A percentile compares a stretch with the other conserved stretches of the same genome.
phyloP scores from a whole-genome alignment of 2,113 vertebrate genomes.

The Taxidea taxus region DNA sequence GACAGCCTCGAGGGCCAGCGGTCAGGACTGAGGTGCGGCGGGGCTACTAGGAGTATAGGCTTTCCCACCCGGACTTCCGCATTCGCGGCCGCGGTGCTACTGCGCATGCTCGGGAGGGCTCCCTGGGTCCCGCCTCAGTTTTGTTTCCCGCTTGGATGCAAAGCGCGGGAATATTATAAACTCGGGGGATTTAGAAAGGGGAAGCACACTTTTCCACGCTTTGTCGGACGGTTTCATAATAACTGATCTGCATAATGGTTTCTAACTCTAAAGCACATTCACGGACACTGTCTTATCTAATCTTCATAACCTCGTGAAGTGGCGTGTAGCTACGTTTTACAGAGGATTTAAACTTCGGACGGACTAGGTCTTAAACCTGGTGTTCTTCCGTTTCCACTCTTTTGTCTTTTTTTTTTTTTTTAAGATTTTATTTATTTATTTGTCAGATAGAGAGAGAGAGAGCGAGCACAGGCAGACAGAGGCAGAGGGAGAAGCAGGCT shows the following conservation, averaged over 20 bases:
- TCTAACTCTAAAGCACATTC: background rate
- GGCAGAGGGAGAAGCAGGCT: no score
- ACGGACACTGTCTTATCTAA: background rate
- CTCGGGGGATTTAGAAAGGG: no score
- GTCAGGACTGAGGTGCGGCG: fast-evolving
- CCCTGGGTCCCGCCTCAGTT: fast-evolving
- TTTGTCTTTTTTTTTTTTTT: no score
- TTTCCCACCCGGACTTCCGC: background rate
- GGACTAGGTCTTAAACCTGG: background rate
- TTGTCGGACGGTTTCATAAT: background rate
- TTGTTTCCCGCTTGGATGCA: fast-evolving
- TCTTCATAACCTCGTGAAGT: background rate
- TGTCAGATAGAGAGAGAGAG: no score
- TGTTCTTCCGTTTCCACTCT: background rate
- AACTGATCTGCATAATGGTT: background rate
- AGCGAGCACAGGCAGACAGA: no score
- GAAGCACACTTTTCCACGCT: background rate
- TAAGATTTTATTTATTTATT: no score
- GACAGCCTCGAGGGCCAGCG: fast-evolving
- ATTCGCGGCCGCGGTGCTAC: background rate
- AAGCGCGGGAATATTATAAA: background rate
- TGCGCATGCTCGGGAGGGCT: background rate
- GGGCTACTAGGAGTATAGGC: fast-evolving
- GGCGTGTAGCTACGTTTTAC: background rate
- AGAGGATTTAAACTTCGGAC: background rate